Percentiles rank a stretch among this genome's conserved stretches.
phyloP scores from a whole-genome alignment of 2,888 invertebrate species.

The Andrena fulva region DNA sequence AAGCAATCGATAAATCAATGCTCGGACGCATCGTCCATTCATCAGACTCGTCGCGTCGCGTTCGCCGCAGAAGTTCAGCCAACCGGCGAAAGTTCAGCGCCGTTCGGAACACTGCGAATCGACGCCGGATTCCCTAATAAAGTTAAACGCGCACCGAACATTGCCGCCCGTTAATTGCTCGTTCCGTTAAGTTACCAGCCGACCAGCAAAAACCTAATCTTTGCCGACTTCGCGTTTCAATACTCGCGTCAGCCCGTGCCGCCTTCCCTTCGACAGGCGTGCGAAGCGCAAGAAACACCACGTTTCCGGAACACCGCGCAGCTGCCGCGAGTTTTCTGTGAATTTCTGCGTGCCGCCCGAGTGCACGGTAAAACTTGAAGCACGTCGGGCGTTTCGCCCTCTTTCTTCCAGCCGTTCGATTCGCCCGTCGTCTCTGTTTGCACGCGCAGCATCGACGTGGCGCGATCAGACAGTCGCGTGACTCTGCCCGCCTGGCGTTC shows the following conservation, averaged over 20 bases:
- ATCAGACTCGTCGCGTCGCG: conserved; percentile 18
- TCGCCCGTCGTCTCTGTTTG: background rate
- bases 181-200: conserved; percentile 18
- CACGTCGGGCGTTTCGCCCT: too few relatives aligned
- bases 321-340: background rate
- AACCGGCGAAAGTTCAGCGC: conserved; percentile 39
- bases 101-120: background rate
- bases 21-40: conserved; percentile 20
- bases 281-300: background rate
- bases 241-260: background rate
- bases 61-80: conserved; percentile 11
- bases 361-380: too few relatives aligned
- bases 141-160: conserved; percentile 13
- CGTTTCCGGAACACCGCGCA: background rate
- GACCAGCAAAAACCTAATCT: conserved; percentile 5
- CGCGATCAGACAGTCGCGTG: conserved; percentile 68
- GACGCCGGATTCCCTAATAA: conserved; percentile 1
- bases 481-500: conserved; percentile 55
- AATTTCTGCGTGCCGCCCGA: background rate
- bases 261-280: too few relatives aligned
- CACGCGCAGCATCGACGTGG: conserved; percentile 24
- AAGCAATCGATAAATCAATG: conserved; percentile 40
- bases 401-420: background rate
- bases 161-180: conserved; percentile 5
- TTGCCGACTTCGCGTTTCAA: conserved; percentile 21